phyloP scores from a whole-genome alignment of 1,140 invertebrate species.

The Cotesia typhae region DNA sequence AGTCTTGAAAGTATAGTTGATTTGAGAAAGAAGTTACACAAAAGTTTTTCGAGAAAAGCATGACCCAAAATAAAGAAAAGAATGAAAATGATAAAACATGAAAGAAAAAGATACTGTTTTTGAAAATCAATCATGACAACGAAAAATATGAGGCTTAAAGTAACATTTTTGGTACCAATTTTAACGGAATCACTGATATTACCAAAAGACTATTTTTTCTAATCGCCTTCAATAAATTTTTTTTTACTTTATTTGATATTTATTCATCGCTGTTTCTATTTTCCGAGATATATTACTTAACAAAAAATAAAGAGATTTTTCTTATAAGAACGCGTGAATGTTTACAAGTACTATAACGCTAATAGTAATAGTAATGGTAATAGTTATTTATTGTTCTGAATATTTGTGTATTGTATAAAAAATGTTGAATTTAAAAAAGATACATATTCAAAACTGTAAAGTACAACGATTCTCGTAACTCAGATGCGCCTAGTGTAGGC shows the following conservation, averaged over 20 bases:
- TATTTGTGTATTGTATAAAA: neutral
- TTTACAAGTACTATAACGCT: too few relatives aligned
- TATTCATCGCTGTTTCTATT: too few relatives aligned
- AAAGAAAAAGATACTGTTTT: neutral
- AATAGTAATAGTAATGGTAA: too few relatives aligned
- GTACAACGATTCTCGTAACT: conserved; percentile 9
- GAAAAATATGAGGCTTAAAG: conserved; percentile 5
- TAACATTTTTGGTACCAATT: neutral
- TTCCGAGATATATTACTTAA: too few relatives aligned
- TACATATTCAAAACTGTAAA: conserved; percentile 5
- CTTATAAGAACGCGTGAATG: too few relatives aligned
- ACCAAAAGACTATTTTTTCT: neutral
- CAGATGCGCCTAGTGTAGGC: conserved; percentile 5
- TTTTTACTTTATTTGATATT: too few relatives aligned
- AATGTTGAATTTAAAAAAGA: neutral
- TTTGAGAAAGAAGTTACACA: too few relatives aligned
- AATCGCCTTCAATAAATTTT: too few relatives aligned
- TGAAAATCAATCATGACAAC: neutral
- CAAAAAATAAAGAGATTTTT: too few relatives aligned
- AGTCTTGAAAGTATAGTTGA: too few relatives aligned
- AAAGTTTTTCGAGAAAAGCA: too few relatives aligned
- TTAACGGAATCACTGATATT: neutral
- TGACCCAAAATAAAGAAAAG: neutral
- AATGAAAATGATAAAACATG: conserved; percentile 1
- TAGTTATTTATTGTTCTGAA: neutral